Evolutionary conservation across 1,140 invertebrate genomes (phyloP), one percentile per base, ranked within the genome.

Genomic region (Diuraphis noxia): DNA sequence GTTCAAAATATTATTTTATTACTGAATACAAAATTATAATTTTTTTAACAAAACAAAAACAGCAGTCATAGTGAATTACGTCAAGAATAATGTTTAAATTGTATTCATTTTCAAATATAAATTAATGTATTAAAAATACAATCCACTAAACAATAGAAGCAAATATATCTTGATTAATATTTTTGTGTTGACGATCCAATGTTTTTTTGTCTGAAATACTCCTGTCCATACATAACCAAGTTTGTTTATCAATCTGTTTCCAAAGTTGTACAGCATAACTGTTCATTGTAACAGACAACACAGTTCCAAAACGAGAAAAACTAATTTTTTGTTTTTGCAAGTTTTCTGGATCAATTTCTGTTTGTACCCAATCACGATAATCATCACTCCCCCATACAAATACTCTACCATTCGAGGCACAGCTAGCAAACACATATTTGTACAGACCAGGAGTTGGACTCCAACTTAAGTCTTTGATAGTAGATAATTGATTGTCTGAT

Each of bases 271-370:
- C 98, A 95, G 99, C 99, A 94, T 99, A 99, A 94, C 99, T 99
- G 25, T 98, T 99, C 38, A 98, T 98, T 90, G 98, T 98, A 2
- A 99, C 98, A 38, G 99, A 98, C 41, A 99, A 94, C 92, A 99
- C 98, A 93, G 99, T 99, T 49, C 99, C 99, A 89, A 98, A 99
- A 0, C 99, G 95, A 0, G 98, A 99, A 99, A 99, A 99, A 93
- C 98, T 99, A 0, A 99, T 97, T 94, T 99, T 99, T 98, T 98
- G 99, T 25, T 99, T 97, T 84, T 99, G 98, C 95, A 99, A 98
- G 94, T 99, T 97, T 94, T 99, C 99, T 36, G 97, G 97, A 93
- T 98, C 96, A 38, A 99, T 94, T 30, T 97, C 95, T 92, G 96
- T 97, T 7, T 97, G 96, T 91, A 95, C 96, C 98, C 98, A 99